Evolutionary conservation across 2,797 vertebrate genomes (phyloP), one percentile per base, ranked within the genome.

Genomic region (Xyrichtys novacula): DNA sequence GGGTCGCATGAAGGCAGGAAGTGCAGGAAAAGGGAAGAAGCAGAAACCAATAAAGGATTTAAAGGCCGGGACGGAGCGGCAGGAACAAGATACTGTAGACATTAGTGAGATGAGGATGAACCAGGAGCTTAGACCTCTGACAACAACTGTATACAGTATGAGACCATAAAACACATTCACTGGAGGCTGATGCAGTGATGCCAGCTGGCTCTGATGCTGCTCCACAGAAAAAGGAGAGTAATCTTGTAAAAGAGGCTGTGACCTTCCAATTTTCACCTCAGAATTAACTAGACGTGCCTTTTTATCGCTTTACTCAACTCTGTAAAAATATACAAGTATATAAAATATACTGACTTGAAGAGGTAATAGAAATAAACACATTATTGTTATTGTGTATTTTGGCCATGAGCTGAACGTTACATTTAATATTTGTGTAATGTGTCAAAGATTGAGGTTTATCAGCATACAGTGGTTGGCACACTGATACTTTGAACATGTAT

Each of bases 141-240:
- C 29, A 57, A 58, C 56, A 49, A 39, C 14, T 3, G 19, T 28
- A 12, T 54, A 58, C 62, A 26, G 66, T 42, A 9, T 57, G 64
- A 54, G 23, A 17, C 47, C 38, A 47, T 59, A 25, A 65, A 74
- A 75, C 42, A 60, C 44, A 74, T 67, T 73, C 42, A 65, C 23
- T 74, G 19, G 65, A 36, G 28, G 32, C 65, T 48, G 42, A 53
- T 32, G 38, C 38, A 42, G 40, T 15, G 50, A 58, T 62, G 58
- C 67, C 64, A 66, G 69, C 65, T 76, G 64, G 68, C 60, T 58
- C 63, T 58, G 15, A 44, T 54, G 62, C 15, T 19, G 44, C 26
- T 32, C 47, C 40, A 57, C 25, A 65, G 12, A 1, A 2, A 8
- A 19, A 38, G 14, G 23, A 28, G 54, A 19, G 23, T n/a, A 48